Evolutionary conservation across 2,113 vertebrate species (phyloP).

Genomic region (Ctenomys sociabilis): DNA sequence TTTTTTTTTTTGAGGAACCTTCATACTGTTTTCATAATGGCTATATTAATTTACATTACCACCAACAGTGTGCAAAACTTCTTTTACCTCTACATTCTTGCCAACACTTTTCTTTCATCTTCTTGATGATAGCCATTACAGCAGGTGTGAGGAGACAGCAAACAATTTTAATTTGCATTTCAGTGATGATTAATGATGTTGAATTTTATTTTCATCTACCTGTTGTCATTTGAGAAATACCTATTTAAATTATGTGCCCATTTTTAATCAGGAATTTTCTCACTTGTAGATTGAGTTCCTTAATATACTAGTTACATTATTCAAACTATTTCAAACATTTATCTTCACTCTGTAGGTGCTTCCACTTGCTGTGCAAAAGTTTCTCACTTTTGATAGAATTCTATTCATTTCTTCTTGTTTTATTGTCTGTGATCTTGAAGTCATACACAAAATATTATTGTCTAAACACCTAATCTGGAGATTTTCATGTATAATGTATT

Average conservation of each 20-base stretch:
- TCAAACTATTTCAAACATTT: background rate
- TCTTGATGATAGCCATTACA: background rate
- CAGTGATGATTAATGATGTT: conserved; percentile 17
- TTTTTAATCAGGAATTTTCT: background rate
- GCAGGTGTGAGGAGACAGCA: background rate
- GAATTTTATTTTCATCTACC: background rate
- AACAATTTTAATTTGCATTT: conserved; percentile 24
- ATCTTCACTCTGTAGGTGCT: background rate
- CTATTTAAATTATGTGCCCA: background rate
- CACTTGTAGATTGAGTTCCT: background rate
- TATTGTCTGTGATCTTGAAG: background rate
- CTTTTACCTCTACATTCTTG: background rate
- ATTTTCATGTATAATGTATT: background rate
- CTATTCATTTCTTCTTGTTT: background rate
- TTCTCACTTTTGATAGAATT: background rate
- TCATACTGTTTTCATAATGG: conserved; percentile 5
- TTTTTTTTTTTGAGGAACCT: background rate
- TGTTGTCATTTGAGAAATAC: background rate
- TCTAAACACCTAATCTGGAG: background rate
- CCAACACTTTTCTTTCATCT: background rate
- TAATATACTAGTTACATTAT: background rate
- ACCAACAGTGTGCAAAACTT: background rate
- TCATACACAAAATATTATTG: background rate
- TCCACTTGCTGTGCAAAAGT: background rate
- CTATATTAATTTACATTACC: conserved; percentile 4